Percentiles rank a stretch among this genome's conserved stretches.
phyloP scores from a whole-genome alignment of 2,888 invertebrate species.

The Sylvicola fuscatus region DNA sequence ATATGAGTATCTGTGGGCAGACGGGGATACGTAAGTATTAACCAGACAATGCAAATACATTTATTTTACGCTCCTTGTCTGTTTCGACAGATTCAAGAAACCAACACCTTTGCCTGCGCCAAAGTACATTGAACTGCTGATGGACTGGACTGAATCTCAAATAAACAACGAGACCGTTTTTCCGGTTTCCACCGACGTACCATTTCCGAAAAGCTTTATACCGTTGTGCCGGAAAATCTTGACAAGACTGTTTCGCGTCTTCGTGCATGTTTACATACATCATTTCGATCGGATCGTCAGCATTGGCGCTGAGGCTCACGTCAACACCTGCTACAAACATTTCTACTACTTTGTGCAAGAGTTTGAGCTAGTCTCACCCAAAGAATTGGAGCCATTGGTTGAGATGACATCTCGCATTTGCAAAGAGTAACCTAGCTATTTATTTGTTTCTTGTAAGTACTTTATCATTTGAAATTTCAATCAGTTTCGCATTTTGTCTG shows the following conservation, averaged over 20 bases:
- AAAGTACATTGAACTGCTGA: conserved; percentile 59
- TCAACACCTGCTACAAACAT: conserved; percentile 87
- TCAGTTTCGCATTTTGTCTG: no score
- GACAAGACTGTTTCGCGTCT: conserved; percentile 70
- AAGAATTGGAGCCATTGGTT: conserved; percentile 66
- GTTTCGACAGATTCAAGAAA: conserved; percentile 34
- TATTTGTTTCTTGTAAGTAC: not conserved
- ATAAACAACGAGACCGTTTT: conserved; percentile 77
- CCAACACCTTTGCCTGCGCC: conserved; percentile 67
- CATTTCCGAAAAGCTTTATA: conserved; percentile 69
- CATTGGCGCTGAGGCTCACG: conserved; percentile 79
- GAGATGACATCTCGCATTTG: conserved; percentile 59
- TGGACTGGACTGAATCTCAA: conserved; percentile 84
- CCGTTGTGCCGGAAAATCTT: conserved; percentile 68
- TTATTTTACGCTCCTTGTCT: conserved; percentile 2
- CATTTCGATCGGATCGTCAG: conserved; percentile 77
- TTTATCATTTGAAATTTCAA: no score
- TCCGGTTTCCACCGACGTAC: conserved; percentile 64
- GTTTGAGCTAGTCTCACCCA: conserved; percentile 59
- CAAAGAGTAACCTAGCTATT: conserved; percentile 30
- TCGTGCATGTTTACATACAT: conserved; percentile 87
- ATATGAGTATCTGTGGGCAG: conserved; percentile 83
- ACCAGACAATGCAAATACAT: not conserved
- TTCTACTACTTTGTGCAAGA: conserved; percentile 83
- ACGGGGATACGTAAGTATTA: conserved; percentile 38